Percentiles rank a stretch among this genome's conserved stretches.
Evolutionary conservation across 2,797 vertebrate species (phyloP).

Genomic region (Sparidentex hasta): DNA sequence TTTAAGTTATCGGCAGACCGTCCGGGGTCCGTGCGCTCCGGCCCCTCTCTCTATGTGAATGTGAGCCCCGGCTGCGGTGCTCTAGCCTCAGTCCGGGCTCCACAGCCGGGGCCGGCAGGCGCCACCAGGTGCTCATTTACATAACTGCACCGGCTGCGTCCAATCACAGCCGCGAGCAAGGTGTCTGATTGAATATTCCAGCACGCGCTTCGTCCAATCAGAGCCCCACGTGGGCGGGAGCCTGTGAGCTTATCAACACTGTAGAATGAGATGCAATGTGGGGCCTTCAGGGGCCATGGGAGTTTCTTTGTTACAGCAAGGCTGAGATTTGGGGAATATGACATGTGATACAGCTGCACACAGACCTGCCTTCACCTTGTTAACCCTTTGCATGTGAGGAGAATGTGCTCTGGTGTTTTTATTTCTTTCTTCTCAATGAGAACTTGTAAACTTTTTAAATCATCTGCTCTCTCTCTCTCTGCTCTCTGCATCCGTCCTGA

Average conservation of each 20-base stretch:
- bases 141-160: slow-evolving; percentile 84
- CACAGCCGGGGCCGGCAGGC: slow-evolving; percentile 72
- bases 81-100: slow-evolving; percentile 54
- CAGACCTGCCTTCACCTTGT: slow-evolving; percentile 57
- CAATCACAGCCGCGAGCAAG: slow-evolving; percentile 82
- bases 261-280: slow-evolving; percentile 57
- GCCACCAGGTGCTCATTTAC: slow-evolving; percentile 90
- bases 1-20: neutral
- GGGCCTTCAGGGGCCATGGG: slow-evolving; percentile 34
- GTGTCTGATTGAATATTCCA: slow-evolving; percentile 80
- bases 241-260: slow-evolving; percentile 52
- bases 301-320: slow-evolving; percentile 63
- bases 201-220: slow-evolving; percentile 75
- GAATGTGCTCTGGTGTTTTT: slow-evolving; percentile 18
- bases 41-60: slow-evolving; percentile 27
- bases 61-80: slow-evolving; percentile 39
- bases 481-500: slow-evolving; percentile 42
- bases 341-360: slow-evolving; percentile 63
- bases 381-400: slow-evolving; percentile 54
- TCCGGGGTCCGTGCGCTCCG: neutral
- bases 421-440: slow-evolving; percentile 2
- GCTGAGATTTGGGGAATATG: slow-evolving; percentile 59
- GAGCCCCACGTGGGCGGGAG: slow-evolving; percentile 62
- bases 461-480: slow-evolving; percentile 5
- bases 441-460: slow-evolving; percentile 53